Base-by-base conservation (phyloP, 2,113 vertebrate genomes). In the Phaethon lepturus region DNA sequence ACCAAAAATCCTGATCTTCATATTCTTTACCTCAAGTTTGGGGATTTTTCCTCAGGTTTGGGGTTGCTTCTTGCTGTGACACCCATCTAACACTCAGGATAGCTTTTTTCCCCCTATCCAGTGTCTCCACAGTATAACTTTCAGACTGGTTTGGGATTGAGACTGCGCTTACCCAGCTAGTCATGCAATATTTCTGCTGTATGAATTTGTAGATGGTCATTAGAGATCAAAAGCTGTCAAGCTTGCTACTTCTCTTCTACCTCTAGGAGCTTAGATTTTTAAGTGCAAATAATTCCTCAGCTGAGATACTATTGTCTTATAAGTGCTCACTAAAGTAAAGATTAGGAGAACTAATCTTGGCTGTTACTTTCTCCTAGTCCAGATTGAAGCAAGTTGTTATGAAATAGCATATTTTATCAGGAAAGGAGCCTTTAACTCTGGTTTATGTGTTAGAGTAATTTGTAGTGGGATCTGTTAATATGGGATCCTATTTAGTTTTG, bases 261-360 rank as follows among this genome's bases (percentile, higher is more conserved):
- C 11, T 74, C 38, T 71, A 72, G 76, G 58, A 96, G 56, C 73
- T 95, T 77, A 79, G 73, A 53, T 75, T 84, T 96, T 84, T 66
- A 79, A 93, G 66, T 60, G 49, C 62, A 86, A 69, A 45, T 17
- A 50, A 75, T 89, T 86, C 29, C 35, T 50, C 66, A 87, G 42
- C 17, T 87, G 73, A 88, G 73, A 76, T 89, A 47, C 40, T 75
- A 47, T 29, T 72, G 64, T 73, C 53, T 83, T 87, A 11, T 86
- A 91, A 89, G 40, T 85, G 80, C 49, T 95, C 69, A 66, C 95
- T 93, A 82, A 90, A 73, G 40, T 25, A 59, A 91, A 85, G 76
- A 72, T 89, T 60, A 91, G 29, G 52, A 91, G 55, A 80, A 73
- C 40, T 59, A 72, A 12, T 79, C 50, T 85, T 87, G 71, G 62